Conservation (phyloP, 2,888 invertebrate genomes). For the Petrophora chlorosata region DNA sequence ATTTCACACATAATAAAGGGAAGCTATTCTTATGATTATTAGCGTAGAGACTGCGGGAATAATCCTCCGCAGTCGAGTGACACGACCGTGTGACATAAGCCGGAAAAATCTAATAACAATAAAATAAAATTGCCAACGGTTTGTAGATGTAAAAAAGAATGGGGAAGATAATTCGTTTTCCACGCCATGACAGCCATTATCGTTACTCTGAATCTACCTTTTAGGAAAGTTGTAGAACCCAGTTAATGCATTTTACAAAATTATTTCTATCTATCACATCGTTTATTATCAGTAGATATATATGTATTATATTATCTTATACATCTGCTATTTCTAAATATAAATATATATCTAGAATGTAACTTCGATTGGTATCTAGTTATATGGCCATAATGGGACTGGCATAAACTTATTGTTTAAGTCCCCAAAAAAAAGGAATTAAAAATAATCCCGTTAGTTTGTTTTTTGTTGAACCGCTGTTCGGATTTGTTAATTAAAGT, state of each 20-base stretch:
- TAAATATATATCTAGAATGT: too few relatives aligned
- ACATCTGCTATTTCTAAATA: too few relatives aligned
- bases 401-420: too few relatives aligned
- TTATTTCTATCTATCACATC: too few relatives aligned
- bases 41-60: slow-evolving; percentile 79
- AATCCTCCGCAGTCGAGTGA: slow-evolving; percentile 78
- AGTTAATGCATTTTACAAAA: slow-evolving; percentile 54
- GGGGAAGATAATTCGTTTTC: slow-evolving; percentile 80
- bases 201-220: slow-evolving; percentile 78
- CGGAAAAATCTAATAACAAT: slow-evolving; percentile 84
- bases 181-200: slow-evolving; percentile 76
- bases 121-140: slow-evolving; percentile 82
- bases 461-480: slow-evolving; percentile 24
- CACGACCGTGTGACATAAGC: slow-evolving; percentile 80
- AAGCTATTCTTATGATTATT: slow-evolving; percentile 83
- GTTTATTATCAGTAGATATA: too few relatives aligned
- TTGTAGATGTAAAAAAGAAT: slow-evolving; percentile 80
- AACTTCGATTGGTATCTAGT: too few relatives aligned
- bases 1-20: slow-evolving; percentile 83
- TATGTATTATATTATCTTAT: too few relatives aligned
- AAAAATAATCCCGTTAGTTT: too few relatives aligned
- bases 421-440: too few relatives aligned
- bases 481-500: slow-evolving; percentile 30
- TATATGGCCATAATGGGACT: too few relatives aligned
- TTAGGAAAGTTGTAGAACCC: slow-evolving; percentile 59